A percentile compares a stretch with the other conserved stretches of the same genome.
These are phyloP conservation scores for Pygoscelis antarcticus DNA, from an alignment of 2,113 vertebrate genomes.

Conservation along the genomic window DNA sequence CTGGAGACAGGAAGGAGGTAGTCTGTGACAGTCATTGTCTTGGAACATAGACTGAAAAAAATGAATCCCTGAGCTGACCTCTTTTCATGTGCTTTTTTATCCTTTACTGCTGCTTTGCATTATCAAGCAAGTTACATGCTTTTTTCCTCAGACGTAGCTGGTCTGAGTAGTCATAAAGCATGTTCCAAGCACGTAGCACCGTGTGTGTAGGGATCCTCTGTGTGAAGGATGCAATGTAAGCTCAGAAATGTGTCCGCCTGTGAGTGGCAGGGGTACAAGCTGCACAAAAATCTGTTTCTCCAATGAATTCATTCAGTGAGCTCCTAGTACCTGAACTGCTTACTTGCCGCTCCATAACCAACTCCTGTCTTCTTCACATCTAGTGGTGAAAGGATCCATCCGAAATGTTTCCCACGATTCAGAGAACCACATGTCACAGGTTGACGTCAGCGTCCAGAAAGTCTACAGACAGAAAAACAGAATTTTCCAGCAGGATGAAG, in stretches of 20 bases:
- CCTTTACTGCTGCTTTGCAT: neutral
- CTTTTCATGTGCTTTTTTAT: neutral
- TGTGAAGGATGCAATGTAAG: neutral
- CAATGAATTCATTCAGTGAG: neutral
- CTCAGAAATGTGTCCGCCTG: neutral
- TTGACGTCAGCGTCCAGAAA: slow-evolving; percentile 64
- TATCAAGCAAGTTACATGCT: neutral
- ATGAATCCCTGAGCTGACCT: neutral
- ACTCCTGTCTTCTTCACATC: neutral
- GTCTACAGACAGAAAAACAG: slow-evolving; percentile 79
- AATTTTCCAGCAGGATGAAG: slow-evolving; percentile 71
- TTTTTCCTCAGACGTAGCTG: neutral
- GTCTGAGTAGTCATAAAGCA: neutral
- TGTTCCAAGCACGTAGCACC: neutral
- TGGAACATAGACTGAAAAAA: neutral
- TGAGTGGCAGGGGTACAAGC: neutral
- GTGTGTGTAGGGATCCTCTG: neutral
- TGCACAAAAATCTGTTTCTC: neutral
- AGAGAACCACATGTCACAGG: slow-evolving; percentile 63
- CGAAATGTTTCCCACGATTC: slow-evolving; percentile 69
- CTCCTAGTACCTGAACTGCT: neutral
- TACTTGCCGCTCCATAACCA: neutral
- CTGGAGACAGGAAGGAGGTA: neutral
- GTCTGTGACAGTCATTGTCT: neutral
- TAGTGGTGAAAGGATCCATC: slow-evolving; percentile 83